Base-by-base conservation (phyloP, 2,888 invertebrate species). In the Micoletzkya japonica region DNA sequence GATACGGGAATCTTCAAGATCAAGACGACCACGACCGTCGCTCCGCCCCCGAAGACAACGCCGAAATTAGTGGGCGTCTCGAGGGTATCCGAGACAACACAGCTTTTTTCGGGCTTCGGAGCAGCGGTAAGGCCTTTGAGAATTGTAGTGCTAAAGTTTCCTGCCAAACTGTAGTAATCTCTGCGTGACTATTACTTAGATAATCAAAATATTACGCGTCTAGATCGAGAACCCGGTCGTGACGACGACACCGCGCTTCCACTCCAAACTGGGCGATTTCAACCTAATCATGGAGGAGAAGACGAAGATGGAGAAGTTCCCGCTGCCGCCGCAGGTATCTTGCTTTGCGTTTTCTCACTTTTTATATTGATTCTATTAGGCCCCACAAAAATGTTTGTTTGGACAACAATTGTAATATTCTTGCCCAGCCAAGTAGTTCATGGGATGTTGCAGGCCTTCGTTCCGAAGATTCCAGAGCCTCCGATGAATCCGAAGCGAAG, bases 391-490 rank as follows among this genome's bases (percentile, higher is more conserved):
- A 44, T 44, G 10, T 44, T 14, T 20, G 44, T 44, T 20, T 44
- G 10, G 44, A 44, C 10, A 44, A 14, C 44, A 14, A 14, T 44
- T 44, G 44, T 44, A 10, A 14, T 44, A 14, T 20, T 44, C 20
- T 44, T 44, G 44, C 20, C 44, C 20, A 14, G 10, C 20, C 10
- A 14, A 14, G 44, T 14, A 44, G 44, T 44, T 44, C 44, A 44
- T 14, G 44, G 20, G 44, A 44, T 14, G 10, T 44, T 49, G 34
- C 0, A 68, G 68, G 68, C 68, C 1, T 58, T 58, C 34, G 44
- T 68, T 32, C 68, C 68, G 17, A 68, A 68, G 58, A 68, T 68
- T 58, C 68, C 68, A 6, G 57, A 57, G 6, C 68, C 68, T 68
- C 68, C 68, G 4, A 3, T 68, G 44, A 68, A 68, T 58, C 68